Conservation (phyloP, 2,888 invertebrate genomes). For the Ophioninae sp. region DNA sequence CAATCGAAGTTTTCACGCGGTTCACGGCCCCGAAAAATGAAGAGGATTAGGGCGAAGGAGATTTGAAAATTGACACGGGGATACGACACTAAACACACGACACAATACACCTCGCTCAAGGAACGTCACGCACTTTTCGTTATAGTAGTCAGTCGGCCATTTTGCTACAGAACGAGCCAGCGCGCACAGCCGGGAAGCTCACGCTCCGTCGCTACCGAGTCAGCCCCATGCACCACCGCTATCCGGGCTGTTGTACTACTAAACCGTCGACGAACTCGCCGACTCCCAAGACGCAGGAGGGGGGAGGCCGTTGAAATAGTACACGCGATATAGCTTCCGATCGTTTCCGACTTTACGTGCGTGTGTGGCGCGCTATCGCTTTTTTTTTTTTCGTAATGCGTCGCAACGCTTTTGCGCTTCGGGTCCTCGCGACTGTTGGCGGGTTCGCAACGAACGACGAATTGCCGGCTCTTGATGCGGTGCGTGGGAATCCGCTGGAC, state of each 20-base stretch:
- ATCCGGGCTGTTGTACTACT: conserved; percentile 27
- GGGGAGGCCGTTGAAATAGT: conserved; percentile 1
- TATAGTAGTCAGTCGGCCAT: conserved; percentile 74
- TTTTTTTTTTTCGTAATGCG: conserved; percentile 1
- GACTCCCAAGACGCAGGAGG: conserved; percentile 4
- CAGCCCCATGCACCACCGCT: conserved; percentile 24
- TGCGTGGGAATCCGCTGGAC: too few relatives aligned
- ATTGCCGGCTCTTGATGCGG: too few relatives aligned
- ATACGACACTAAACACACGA: conserved; percentile 68
- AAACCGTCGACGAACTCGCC: conserved; percentile 1
- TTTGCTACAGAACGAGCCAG: conserved; percentile 71
- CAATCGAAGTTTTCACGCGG: conserved; percentile 2
- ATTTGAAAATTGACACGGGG: conserved; percentile 60
- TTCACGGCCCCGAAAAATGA: background rate
- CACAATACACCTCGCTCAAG: conserved; percentile 69
- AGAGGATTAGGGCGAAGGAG: background rate
- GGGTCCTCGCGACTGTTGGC: too few relatives aligned
- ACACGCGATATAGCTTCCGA: conserved; percentile 19
- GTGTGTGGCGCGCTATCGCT: background rate
- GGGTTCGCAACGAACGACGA: too few relatives aligned
- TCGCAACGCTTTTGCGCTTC: conserved; percentile 1
- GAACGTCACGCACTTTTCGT: conserved; percentile 74
- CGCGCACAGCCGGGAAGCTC: conserved; percentile 61
- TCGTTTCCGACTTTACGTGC: conserved; percentile 12
- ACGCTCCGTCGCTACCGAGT: conserved; percentile 28